These are phyloP conservation scores for Cydia pomonella DNA, from an alignment of 1,140 invertebrate species.

Conservation along the genomic window DNA sequence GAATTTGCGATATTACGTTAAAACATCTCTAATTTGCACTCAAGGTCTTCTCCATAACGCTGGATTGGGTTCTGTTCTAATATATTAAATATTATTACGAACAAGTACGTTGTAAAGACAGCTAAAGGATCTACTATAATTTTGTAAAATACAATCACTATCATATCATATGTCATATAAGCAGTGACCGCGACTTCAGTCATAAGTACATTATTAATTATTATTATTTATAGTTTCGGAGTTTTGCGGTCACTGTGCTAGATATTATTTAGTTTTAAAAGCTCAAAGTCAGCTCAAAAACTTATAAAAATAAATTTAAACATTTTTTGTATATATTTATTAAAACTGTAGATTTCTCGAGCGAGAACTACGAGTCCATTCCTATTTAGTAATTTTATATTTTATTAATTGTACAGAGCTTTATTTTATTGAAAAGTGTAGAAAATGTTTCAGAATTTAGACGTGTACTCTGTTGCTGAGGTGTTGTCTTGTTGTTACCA, in stretches of 20 bases:
- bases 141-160: slow-evolving; percentile 9
- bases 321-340: slow-evolving; percentile 68
- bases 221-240: slow-evolving; percentile 41
- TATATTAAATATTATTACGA: not conserved
- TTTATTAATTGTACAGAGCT: slow-evolving; percentile 60
- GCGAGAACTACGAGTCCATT: slow-evolving; percentile 57
- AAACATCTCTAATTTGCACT: too few relatives aligned
- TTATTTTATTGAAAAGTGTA: slow-evolving; percentile 38
- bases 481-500: not conserved
- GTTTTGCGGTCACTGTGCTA: slow-evolving; percentile 5
- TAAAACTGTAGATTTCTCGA: slow-evolving; percentile 50
- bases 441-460: slow-evolving; percentile 14
- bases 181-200: not conserved
- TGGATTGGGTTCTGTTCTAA: too few relatives aligned
- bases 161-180: slow-evolving; percentile 22
- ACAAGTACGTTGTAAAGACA: slow-evolving; percentile 3
- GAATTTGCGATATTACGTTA: too few relatives aligned
- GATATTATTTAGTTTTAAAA: slow-evolving; percentile 67
- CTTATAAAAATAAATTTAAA: slow-evolving; percentile 47
- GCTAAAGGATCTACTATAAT: not conserved
- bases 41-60: too few relatives aligned
- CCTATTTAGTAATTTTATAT: slow-evolving; percentile 65
- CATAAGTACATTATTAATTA: slow-evolving; percentile 35
- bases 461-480: not conserved
- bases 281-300: slow-evolving; percentile 77